Evolutionary conservation across 2,888 invertebrate genomes (phyloP), one percentile per base, ranked within the genome.

Genomic region (Drosophila meridionalis): DNA sequence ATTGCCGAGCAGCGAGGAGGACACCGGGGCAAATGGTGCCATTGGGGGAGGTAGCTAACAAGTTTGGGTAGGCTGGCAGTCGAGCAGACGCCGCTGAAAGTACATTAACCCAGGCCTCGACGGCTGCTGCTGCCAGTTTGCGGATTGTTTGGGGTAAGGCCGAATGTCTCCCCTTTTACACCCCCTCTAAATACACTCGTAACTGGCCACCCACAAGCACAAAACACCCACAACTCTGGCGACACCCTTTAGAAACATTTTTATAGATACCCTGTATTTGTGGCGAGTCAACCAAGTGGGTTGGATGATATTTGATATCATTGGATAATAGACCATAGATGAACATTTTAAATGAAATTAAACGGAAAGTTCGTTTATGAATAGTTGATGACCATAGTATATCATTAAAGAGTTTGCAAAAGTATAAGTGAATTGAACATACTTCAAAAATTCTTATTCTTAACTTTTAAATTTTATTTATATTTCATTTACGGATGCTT

Each of bases 71-170:
- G 80, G 71, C 68, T 83, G 83, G 64, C 75, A 78, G 80, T 75
- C 79, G 74, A 68, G 77, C 73, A 76, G 85, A 87, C 87, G 87
- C 80, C 74, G 71, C 38, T 36, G 45, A 87, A 80, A 87, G 87
- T 87, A 85, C 87, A 83, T 87, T 87, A 87, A 87, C 87, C 87
- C 87, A 87, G 76, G 78, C 69, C 69, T 63, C 67, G 43, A 30
- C 52, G 38, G 53, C 53, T 38, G 53, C 36, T 70, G 60, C 28
- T 64, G 52, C 34, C 68, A 65, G 66, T 68, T 69, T 67, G 77
- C 62, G 42, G 28, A 73, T 80, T 64, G 62, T 58, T 64, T 57
- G 58, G 61, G 47, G 62, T 73, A 64, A 64, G 63, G 69, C 63
- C 66, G 62, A 43, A 38, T 38, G 8, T 26, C 20, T 11, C 26